Evolutionary conservation across 2,113 vertebrate species (phyloP), one percentile per base, ranked within the genome.

Genomic region (Corythaeola cristata): DNA sequence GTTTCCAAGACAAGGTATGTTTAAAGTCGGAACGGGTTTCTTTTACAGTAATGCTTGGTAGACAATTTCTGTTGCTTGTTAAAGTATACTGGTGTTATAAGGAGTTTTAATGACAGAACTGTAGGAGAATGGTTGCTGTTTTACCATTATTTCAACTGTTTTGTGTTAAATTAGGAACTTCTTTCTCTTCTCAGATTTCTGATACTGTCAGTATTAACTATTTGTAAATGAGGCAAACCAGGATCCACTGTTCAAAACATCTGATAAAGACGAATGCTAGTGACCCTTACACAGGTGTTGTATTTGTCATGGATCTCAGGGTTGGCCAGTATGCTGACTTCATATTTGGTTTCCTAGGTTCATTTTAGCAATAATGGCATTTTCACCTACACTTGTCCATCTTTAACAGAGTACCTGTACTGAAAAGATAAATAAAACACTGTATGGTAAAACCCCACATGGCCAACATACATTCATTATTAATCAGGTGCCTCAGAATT

Each of bases 1-100:
- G 94, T 99, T 99, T 95, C 98, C 99, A 53, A 98, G 99, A 56
- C 99, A 99, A 99, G 99, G 99, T 99, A 98, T 5, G 98, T 97
- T 91, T 72, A 3, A 52, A 67, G 45, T 14, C 41, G n/a, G 23
- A 11, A 1, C 23, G 37, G 9, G 12, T 53, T 92, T 45, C 56
- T 76, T 32, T 12, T 6, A 1, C 2, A 19, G 27, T 7, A 39
- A 23, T 53, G 28, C 30, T 44, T 1, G 0, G 22, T 15, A 35
- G n/a, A 7, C 5, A 18, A 2, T 6, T 12, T 52, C 30, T 55
- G 52, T 10, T 28, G 30, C 39, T 73, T 56, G 14, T 32, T 12
- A 7, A 27, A 41, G 7, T 27, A 5, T 41, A 16, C 11, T 33
- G 15, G 9, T 39, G 12, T 41, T 58, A 9, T 11, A n/a, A 37